A percentile compares a stretch with the other conserved stretches of the same genome.
These are phyloP conservation scores for Odontamblyopus lacepedii DNA, from an alignment of 2,797 vertebrate genomes.

Conservation along the genomic window DNA sequence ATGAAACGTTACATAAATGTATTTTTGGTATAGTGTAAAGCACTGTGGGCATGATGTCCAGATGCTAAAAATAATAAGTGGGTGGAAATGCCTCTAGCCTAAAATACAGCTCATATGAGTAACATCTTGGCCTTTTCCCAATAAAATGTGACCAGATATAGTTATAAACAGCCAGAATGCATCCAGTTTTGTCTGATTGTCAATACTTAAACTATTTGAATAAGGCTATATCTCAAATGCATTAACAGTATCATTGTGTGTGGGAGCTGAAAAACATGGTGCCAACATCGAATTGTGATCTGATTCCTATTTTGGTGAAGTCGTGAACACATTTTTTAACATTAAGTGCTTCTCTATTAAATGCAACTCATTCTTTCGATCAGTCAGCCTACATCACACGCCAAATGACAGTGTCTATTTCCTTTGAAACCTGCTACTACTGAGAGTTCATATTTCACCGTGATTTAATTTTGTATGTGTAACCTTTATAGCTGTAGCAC, in stretches of 20 bases:
- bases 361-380: no score
- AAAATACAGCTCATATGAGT: constrained; percentile 4
- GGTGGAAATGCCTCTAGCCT: constrained; percentile 3
- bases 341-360: no score
- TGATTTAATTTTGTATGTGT: background rate
- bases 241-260: background rate
- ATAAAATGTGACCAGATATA: background rate
- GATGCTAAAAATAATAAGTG: constrained; percentile 15
- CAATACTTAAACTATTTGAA: background rate
- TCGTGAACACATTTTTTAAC: no score
- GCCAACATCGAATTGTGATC: no score
- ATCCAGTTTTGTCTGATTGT: background rate
- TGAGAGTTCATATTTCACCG: no score
- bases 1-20: background rate
- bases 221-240: background rate
- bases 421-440: no score
- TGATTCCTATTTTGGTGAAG: no score
- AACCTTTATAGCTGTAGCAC: background rate
- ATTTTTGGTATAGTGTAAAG: background rate
- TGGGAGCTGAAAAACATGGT: no score
- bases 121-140: constrained; percentile 6
- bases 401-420: no score
- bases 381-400: no score
- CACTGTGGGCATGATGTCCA: background rate
- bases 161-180: background rate